Evolutionary conservation across 2,888 invertebrate genomes (phyloP).

Genomic region (Rhabditoides inermis): DNA sequence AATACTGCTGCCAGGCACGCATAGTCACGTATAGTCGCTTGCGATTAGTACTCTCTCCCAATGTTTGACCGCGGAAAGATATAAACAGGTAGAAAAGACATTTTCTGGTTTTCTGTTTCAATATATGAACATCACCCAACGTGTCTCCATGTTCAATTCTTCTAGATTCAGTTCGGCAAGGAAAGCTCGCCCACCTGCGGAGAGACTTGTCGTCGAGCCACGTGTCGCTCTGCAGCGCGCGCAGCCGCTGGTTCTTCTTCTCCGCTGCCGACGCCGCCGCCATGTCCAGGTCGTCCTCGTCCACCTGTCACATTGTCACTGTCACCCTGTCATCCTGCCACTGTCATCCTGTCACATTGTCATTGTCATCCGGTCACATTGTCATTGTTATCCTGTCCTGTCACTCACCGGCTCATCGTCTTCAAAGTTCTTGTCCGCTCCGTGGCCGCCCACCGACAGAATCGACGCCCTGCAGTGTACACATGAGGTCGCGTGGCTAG

Average conservation of each 20-base stretch:
- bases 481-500: not conserved
- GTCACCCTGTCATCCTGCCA: no score
- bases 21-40: no score
- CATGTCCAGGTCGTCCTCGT: slow-evolving; percentile 40
- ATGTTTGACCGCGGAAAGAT: no score
- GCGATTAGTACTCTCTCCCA: no score
- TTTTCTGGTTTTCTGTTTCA: no score
- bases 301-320: not conserved
- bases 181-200: slow-evolving; percentile 8
- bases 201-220: slow-evolving; percentile 37
- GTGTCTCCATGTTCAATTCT: not conserved
- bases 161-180: not conserved
- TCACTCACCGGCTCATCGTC: slow-evolving; percentile 32
- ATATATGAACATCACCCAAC: not conserved
- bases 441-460: slow-evolving; percentile 22
- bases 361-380: not conserved
- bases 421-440: slow-evolving; percentile 36
- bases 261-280: slow-evolving; percentile 41
- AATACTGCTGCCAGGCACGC: no score
- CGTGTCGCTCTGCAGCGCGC: slow-evolving; percentile 34
- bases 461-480: slow-evolving; percentile 21
- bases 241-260: slow-evolving; percentile 44
- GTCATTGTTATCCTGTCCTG: not conserved
- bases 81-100: no score
- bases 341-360: not conserved